A percentile compares a stretch with the other conserved stretches of the same genome.
Conservation (phyloP, 2,797 vertebrate genomes). For the Melanotaenia maccullochi region DNA sequence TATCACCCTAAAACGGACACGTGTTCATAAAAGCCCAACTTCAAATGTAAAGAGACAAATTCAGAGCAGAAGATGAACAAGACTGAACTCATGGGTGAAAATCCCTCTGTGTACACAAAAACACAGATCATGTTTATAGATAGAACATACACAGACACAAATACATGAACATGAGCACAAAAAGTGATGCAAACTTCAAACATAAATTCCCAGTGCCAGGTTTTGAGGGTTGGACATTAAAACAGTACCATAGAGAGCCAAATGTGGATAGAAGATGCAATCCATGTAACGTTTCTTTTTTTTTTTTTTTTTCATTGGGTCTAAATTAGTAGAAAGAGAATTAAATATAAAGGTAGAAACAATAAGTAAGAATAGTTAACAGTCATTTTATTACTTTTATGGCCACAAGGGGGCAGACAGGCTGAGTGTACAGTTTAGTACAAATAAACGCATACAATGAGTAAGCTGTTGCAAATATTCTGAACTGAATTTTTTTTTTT, state of each 20-base stretch:
- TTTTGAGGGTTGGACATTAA: constrained; percentile 24
- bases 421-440: neutral
- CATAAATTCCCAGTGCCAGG: constrained; percentile 21
- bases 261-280: constrained; percentile 31
- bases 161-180: neutral
- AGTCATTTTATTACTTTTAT: neutral
- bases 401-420: constrained; percentile 9
- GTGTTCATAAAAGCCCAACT: neutral
- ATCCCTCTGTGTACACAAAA: neutral
- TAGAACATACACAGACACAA: neutral
- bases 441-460: neutral
- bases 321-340: constrained; percentile 9
- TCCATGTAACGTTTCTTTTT: constrained; percentile 9
- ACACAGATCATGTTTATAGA: constrained; percentile 1
- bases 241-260: constrained; percentile 16
- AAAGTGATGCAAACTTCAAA: neutral
- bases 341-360: constrained; percentile 2
- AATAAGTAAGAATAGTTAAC: neutral
- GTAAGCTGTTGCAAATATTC: neutral
- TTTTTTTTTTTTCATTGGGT: neutral
- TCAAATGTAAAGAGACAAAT: neutral
- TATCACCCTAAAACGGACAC: constrained; percentile 18
- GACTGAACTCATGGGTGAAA: constrained; percentile 1
- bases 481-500: constrained; percentile 6
- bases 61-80: constrained; percentile 10